Evolutionary conservation across 2,888 invertebrate species (phyloP).

Genomic region (Amaurobius ferox): DNA sequence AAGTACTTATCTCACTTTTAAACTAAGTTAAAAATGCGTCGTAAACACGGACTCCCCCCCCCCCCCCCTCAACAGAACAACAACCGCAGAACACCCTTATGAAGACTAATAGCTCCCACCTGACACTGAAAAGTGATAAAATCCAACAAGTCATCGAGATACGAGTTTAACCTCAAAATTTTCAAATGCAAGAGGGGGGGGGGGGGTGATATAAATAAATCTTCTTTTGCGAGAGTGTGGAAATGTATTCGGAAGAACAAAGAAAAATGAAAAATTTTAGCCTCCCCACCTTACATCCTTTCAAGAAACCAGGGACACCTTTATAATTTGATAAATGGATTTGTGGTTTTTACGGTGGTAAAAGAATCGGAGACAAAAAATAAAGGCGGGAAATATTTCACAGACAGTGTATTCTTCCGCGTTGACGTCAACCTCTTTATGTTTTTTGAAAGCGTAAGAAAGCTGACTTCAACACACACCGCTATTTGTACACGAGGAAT

Average conservation of each 20-base stretch:
- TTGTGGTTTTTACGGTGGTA: conserved; percentile 18
- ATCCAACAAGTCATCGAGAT: conserved; percentile 42
- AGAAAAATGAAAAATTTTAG: not conserved
- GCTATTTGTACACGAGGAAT: conserved; percentile 37
- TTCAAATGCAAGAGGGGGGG: conserved; percentile 11
- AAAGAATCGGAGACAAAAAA: conserved; percentile 12
- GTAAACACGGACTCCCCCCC: not conserved
- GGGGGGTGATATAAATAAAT: not conserved
- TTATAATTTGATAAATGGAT: conserved; percentile 70
- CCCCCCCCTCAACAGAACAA: not conserved
- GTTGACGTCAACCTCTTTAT: not conserved
- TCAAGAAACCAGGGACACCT: conserved; percentile 43
- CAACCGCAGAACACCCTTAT: conserved; percentile 26
- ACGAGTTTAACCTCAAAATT: conserved; percentile 31
- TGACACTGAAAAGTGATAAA: conserved; percentile 47
- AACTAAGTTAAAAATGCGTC: not conserved
- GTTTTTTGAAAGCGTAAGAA: not conserved
- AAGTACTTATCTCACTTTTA: not conserved
- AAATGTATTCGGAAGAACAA: conserved; percentile 18
- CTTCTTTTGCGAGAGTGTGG: not conserved
- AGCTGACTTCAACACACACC: conserved; percentile 5
- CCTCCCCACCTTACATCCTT: conserved; percentile 7
- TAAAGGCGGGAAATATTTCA: conserved; percentile 1
- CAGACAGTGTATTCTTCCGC: conserved; percentile 30
- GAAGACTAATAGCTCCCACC: conserved; percentile 44